Percentiles rank a stretch among this genome's conserved stretches.
Conservation (phyloP, 2,113 vertebrate species). For the Bubo bubo region DNA sequence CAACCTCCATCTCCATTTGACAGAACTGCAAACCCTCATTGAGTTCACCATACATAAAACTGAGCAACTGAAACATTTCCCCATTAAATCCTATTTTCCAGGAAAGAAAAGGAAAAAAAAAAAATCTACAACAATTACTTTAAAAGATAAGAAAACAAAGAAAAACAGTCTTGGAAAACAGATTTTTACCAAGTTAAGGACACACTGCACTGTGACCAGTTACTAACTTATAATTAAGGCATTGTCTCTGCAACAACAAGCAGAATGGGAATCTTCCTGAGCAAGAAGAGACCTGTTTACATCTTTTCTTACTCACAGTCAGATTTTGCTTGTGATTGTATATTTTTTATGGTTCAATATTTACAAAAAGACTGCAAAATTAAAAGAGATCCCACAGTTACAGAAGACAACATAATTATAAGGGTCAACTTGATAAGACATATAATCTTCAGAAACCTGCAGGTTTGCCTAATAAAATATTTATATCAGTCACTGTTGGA, state of each 20-base stretch:
- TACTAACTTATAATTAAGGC: background rate
- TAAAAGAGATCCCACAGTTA: conserved; percentile 76
- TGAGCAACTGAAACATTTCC: background rate
- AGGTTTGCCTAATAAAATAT: conserved; percentile 81
- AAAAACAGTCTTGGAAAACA: background rate
- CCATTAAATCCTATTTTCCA: background rate
- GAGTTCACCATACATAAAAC: background rate
- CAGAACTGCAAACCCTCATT: background rate
- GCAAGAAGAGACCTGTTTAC: conserved; percentile 29
- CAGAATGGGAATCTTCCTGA: background rate
- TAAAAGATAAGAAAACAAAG: background rate
- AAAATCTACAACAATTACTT: background rate
- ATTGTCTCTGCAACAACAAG: background rate
- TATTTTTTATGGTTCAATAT: conserved; percentile 73
- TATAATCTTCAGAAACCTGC: conserved; percentile 83
- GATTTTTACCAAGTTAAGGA: background rate
- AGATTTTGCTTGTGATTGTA: conserved; percentile 49
- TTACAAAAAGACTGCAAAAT: conserved; percentile 78
- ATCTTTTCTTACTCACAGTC: background rate
- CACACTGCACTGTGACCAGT: background rate
- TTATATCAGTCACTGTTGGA: conserved; percentile 80
- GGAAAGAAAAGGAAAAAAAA: background rate
- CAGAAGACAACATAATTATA: conserved; percentile 84
- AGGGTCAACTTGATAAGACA: conserved; percentile 84
- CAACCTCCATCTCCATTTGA: background rate